A percentile compares a stretch with the other conserved stretches of the same genome.
phyloP scores from a whole-genome alignment of 2,888 invertebrate genomes.

The Chymomyza fuscimana region DNA sequence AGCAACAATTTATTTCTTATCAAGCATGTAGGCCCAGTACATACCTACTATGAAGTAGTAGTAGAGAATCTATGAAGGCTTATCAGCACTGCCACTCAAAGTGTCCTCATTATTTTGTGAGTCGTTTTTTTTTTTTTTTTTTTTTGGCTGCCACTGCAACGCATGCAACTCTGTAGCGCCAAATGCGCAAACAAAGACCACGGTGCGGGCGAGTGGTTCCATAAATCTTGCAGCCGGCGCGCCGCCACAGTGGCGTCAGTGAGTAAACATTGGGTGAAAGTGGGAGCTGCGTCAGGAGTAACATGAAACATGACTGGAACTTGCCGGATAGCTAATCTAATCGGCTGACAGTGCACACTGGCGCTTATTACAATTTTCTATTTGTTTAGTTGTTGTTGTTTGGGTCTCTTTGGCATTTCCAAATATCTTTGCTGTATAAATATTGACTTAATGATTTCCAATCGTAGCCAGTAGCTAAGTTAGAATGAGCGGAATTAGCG shows the following conservation, averaged over 20 bases:
- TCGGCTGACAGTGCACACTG: constrained; percentile 44
- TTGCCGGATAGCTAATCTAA: constrained; percentile 54
- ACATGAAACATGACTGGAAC: constrained; percentile 16
- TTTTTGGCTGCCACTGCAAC: constrained; percentile 23
- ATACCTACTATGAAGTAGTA: background rate
- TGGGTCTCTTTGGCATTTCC: background rate
- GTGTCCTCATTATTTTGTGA: constrained; percentile 62
- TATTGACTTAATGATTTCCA: constrained; percentile 53
- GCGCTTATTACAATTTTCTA: constrained; percentile 67
- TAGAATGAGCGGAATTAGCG: background rate
- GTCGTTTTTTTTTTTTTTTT: constrained; percentile 10
- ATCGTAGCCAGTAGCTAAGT: background rate
- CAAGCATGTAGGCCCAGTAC: background rate
- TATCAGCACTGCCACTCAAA: constrained; percentile 68
- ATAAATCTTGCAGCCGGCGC: constrained; percentile 73
- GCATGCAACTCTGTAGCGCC: constrained; percentile 52
- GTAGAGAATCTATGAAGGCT: constrained; percentile 11
- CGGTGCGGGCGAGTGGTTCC: constrained; percentile 38
- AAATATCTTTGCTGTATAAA: constrained; percentile 24
- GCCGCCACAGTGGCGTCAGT: constrained; percentile 78
- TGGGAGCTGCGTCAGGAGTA: constrained; percentile 9
- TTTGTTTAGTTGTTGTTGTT: constrained; percentile 7
- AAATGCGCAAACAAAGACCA: constrained; percentile 59
- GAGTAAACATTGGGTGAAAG: constrained; percentile 62
- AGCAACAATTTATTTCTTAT: background rate